Percentiles rank a stretch among this genome's conserved stretches.
Conservation (phyloP, 2,797 vertebrate species). For the Falco berigora region DNA sequence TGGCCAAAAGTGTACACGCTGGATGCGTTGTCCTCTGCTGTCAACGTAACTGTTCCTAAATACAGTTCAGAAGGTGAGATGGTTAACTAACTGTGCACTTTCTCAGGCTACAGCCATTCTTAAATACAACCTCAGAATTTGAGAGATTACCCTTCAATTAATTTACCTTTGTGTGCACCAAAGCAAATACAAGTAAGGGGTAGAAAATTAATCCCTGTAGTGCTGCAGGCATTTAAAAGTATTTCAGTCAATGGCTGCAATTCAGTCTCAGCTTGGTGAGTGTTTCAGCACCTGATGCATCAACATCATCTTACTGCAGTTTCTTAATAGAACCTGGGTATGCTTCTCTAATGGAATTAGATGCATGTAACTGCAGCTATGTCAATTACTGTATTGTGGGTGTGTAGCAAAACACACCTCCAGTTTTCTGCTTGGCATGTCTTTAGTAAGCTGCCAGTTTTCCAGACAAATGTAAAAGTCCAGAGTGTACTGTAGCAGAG, state of each 20-base stretch:
- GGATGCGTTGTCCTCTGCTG: background rate
- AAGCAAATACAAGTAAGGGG: background rate
- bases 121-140: background rate
- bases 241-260: background rate
- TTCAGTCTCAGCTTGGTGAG: background rate
- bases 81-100: background rate
- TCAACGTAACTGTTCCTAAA: background rate
- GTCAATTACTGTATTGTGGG: background rate
- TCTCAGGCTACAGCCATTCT: background rate
- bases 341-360: background rate
- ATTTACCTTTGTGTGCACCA: background rate
- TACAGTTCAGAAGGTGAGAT: background rate
- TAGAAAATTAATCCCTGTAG: background rate
- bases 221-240: background rate
- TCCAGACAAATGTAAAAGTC: background rate
- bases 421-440: background rate
- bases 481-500: background rate
- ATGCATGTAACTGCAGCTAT: background rate
- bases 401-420: background rate
- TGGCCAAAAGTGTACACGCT: background rate
- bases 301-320: background rate
- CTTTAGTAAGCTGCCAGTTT: background rate
- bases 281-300: background rate
- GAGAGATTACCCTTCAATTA: background rate
- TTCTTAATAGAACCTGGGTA: background rate